Evolutionary conservation across 2,113 vertebrate species (phyloP).

Genomic region (Perognathus longimembris): DNA sequence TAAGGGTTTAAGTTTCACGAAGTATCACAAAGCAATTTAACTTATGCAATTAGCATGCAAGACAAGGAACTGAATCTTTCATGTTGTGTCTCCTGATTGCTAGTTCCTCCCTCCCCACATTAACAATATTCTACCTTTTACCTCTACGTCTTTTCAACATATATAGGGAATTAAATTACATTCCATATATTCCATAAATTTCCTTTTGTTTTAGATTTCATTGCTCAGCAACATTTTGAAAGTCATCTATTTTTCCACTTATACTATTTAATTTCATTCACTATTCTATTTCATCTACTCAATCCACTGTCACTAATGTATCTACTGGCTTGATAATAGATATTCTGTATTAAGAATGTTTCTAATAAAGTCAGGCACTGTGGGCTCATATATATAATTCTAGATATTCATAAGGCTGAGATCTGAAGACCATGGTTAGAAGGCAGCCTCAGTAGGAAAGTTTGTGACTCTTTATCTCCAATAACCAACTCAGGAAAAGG

Average conservation of each 20-base stretch:
- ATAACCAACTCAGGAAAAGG: no score
- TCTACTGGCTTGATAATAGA: neutral
- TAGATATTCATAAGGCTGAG: no score
- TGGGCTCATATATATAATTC: no score
- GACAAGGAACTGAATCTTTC: neutral
- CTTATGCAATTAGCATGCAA: neutral
- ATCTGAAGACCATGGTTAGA: no score
- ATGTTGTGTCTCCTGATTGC: neutral
- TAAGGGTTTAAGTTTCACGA: neutral
- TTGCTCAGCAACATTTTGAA: neutral
- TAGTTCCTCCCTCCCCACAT: neutral
- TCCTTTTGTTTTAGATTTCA: neutral
- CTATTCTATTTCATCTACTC: neutral
- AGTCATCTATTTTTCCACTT: neutral
- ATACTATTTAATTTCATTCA: neutral
- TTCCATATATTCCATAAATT: neutral
- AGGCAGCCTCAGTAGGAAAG: no score
- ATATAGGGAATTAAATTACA: neutral
- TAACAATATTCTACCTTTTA: neutral
- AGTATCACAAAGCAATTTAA: neutral
- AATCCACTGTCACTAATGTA: neutral
- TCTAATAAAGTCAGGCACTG: neutral
- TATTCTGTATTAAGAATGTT: neutral
- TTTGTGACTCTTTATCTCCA: no score
- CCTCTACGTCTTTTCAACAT: neutral